Percentiles rank a stretch among this genome's conserved stretches.
These are phyloP conservation scores for Triplophysa rosa DNA, from an alignment of 2,113 vertebrate genomes.

Conservation along the genomic window DNA sequence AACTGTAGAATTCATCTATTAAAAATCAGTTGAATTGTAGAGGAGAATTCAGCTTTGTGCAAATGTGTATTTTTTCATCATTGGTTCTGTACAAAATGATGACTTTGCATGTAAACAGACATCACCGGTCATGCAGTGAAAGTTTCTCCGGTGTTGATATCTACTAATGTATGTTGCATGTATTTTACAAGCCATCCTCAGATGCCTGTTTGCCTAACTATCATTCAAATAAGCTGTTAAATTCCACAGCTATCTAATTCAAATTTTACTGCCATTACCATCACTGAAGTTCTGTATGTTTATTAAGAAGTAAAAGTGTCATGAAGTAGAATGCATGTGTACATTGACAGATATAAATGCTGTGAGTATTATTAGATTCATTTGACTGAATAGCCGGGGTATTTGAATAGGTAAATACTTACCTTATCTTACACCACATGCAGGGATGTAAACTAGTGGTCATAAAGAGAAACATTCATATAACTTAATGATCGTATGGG, in stretches of 20 bases:
- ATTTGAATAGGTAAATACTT: conserved; percentile 31
- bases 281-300: neutral
- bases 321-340: neutral
- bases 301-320: neutral
- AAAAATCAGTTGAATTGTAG: neutral
- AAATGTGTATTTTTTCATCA: neutral
- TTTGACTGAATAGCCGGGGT: neutral
- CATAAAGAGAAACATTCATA: neutral
- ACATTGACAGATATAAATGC: conserved; percentile 23
- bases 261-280: neutral
- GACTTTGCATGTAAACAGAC: neutral
- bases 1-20: neutral
- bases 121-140: neutral
- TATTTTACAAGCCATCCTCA: no score
- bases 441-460: neutral
- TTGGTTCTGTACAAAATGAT: neutral
- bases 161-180: neutral
- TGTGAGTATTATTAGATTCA: neutral
- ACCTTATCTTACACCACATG: neutral
- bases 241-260: no score
- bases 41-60: neutral
- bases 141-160: neutral
- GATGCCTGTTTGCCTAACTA: conserved; percentile 8
- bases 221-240: conserved; percentile 13
- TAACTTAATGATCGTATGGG: neutral